Evolutionary conservation across 2,113 vertebrate species (phyloP), one percentile per base, ranked within the genome.

Genomic region (Leptobrachium leishanense): DNA sequence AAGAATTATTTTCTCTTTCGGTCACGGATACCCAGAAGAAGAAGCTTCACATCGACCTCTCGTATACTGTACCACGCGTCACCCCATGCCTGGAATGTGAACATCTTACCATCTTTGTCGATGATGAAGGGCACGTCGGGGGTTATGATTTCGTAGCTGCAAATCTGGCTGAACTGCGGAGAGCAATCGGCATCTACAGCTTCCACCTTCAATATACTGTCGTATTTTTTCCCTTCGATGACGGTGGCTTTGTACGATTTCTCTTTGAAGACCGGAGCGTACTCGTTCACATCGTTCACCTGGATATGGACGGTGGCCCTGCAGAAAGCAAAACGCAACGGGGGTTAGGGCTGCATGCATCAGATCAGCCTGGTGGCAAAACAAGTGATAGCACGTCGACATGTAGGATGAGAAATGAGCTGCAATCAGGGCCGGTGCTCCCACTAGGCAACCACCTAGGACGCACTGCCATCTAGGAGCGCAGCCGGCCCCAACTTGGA

Each of bases 131-230:
- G 98, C 65, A 98, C 95, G 0, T 97, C 96, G 0, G 97, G 96
- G 0, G 97, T 99, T 71, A 98, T 89, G 0, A 99, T 96, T 83
- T 99, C 96, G 0, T 99, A 99, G 89, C 83, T 98, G 94, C 98
- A 99, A 77, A 99, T 97, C 88, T 98, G 97, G 91, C 97, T 99
- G 90, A 97, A 99, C 91, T 99, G 98, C 5, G 97, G 98, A 0
- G 98, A 99, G 82, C 98, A 99, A 88, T 99, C 98, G 0, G 97
- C 97, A 3, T 99, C 98, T 84, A 97, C 92, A 0, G 98, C 98
- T 76, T 99, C 96, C 87, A 99, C 96, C 75, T 89, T 90, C 83
- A 98, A 82, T 84, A 99, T 92, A 90, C 86, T 97, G 90, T 95
- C 94, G 0, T 92, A 92, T 43, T 91, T 93, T 89, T 90, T 94